Evolutionary conservation across 23 tunicate genomes (phyloP).

Genomic region (Phallusia fumigata): DNA sequence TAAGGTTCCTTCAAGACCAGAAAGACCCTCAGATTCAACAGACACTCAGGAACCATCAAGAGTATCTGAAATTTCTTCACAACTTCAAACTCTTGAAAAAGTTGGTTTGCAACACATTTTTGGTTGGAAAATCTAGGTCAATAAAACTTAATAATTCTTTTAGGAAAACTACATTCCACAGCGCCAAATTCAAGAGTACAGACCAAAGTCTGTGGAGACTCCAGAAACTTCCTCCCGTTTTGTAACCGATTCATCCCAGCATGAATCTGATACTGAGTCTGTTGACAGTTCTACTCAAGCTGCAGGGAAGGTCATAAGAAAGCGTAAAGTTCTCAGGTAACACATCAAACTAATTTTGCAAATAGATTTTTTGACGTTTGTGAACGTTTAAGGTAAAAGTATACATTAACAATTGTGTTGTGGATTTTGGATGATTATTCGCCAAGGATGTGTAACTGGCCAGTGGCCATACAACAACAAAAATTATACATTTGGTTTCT

Average conservation of each 20-base stretch:
- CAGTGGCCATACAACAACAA: too few species aligned
- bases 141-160: neutral
- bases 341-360: neutral
- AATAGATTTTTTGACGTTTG: too few species aligned
- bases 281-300: conserved; percentile 2
- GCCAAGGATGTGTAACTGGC: too few species aligned
- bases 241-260: neutral
- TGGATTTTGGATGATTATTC: too few species aligned
- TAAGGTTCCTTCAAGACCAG: conserved; percentile 5
- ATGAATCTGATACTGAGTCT: neutral
- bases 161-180: neutral
- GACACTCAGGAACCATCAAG: neutral
- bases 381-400: too few species aligned
- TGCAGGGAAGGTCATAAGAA: conserved; percentile 37
- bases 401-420: too few species aligned
- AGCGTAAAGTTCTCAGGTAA: conserved; percentile 54
- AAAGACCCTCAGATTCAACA: neutral
- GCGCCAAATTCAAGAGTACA: neutral
- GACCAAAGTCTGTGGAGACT: neutral
- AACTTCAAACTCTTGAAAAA: neutral
- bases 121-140: too few species aligned
- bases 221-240: conserved; percentile 13
- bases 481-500: too few species aligned
- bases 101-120: neutral
- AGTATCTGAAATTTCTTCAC: neutral